Evolutionary conservation across 1,140 invertebrate species (phyloP).

Genomic region (Argopecten irradians): DNA sequence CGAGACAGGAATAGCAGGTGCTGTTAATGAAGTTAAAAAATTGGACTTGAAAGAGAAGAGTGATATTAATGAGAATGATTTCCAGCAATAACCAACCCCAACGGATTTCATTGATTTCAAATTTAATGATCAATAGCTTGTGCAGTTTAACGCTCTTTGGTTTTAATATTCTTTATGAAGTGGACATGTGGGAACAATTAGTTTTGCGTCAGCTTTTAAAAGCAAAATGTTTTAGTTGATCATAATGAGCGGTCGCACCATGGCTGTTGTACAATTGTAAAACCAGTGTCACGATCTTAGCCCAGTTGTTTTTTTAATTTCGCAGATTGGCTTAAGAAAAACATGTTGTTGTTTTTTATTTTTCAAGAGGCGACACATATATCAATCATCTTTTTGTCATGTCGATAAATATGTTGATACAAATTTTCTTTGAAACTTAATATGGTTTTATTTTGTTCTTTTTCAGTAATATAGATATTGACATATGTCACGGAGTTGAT

Average conservation of each 20-base stretch:
- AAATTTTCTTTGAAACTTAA: too few species aligned
- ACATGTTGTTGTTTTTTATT: too few species aligned
- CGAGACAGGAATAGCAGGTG: not conserved
- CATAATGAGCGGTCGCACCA: not conserved
- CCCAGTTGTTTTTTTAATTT: too few species aligned
- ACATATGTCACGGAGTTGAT: too few species aligned
- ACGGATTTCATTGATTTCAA: not conserved
- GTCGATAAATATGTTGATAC: too few species aligned
- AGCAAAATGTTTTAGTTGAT: not conserved
- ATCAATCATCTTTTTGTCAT: too few species aligned
- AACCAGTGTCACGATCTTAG: too few species aligned
- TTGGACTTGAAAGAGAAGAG: not conserved
- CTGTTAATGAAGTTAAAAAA: not conserved
- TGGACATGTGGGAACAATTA: slow-evolving; percentile 4
- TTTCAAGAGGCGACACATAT: too few species aligned
- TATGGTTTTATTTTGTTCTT: too few species aligned
- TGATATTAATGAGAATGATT: not conserved
- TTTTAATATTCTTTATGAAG: slow-evolving; percentile 12
- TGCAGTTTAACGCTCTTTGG: not conserved
- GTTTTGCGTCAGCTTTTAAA: not conserved
- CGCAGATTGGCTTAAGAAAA: too few species aligned
- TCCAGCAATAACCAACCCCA: not conserved
- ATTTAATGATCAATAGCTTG: not conserved
- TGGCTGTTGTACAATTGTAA: not conserved
- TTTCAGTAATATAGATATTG: too few species aligned